Evolutionary conservation across 2,797 vertebrate species (phyloP).

Genomic region (Momotus momota): DNA sequence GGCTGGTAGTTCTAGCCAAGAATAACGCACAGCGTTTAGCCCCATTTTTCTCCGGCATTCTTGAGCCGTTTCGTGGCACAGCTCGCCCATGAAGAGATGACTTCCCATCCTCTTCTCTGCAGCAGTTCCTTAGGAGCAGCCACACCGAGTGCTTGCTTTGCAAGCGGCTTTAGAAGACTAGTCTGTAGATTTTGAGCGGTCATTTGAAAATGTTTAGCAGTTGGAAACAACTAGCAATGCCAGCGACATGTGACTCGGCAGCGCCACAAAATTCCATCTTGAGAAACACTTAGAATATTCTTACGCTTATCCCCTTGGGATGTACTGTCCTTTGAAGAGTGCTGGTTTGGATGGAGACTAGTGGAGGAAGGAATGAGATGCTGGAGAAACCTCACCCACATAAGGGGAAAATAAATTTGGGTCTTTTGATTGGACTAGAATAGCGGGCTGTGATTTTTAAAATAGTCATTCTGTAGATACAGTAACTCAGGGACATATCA

Average conservation of each 20-base stretch:
- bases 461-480: constrained; percentile 44
- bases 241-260: constrained; percentile 4
- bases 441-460: constrained; percentile 42
- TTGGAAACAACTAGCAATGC: constrained; percentile 7
- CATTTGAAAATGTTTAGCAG: constrained; percentile 1
- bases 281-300: constrained; percentile 26
- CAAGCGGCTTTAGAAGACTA: neutral
- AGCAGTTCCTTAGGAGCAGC: neutral
- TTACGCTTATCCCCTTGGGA: constrained; percentile 21
- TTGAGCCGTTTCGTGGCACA: neutral
- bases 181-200: neutral
- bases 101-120: neutral
- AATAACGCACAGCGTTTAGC: neutral
- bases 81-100: neutral
- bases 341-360: constrained; percentile 16
- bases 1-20: neutral
- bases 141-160: neutral
- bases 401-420: neutral
- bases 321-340: constrained; percentile 2
- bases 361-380: constrained; percentile 23
- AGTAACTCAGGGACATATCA: constrained; percentile 67
- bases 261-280: neutral
- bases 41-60: neutral
- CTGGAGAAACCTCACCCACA: neutral
- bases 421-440: constrained; percentile 11